Percentiles rank a stretch among this genome's conserved stretches.
These are phyloP conservation scores for Ispidina lecontei DNA, from an alignment of 2,797 vertebrate species.

Conservation along the genomic window DNA sequence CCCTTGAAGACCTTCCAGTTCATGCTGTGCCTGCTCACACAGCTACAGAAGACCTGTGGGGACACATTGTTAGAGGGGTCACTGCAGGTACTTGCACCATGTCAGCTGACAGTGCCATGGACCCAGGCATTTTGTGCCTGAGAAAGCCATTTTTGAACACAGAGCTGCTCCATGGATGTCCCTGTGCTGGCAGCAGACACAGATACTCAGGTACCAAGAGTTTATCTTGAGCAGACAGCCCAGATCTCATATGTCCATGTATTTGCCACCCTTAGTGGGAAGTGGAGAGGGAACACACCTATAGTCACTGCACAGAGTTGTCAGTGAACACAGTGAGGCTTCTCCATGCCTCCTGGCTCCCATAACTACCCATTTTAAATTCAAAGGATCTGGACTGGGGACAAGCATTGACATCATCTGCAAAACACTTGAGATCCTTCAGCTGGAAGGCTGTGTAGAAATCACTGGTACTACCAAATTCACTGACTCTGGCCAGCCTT, in stretches of 20 bases:
- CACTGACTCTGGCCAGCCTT: background rate
- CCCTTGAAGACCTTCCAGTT: background rate
- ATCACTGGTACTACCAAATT: background rate
- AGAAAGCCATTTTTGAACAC: background rate
- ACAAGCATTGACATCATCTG: background rate
- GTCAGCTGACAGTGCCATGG: background rate
- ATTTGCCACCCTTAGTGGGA: background rate
- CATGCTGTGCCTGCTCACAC: background rate
- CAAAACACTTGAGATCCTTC: background rate
- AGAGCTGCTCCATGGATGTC: background rate
- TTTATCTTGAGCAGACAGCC: background rate
- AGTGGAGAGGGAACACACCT: background rate
- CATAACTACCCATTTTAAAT: background rate
- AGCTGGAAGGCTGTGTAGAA: background rate
- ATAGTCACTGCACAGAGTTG: background rate
- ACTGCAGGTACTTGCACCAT: background rate
- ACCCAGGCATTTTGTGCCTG: background rate
- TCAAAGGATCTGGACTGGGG: background rate
- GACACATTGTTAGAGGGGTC: accelerated
- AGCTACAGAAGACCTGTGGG: background rate
- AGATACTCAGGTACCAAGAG: background rate
- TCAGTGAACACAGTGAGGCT: background rate
- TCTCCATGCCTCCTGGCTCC: background rate
- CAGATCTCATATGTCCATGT: background rate
- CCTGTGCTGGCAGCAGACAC: background rate